Base-by-base conservation (phyloP, 2,888 invertebrate species). In the Bellardia pandia region DNA sequence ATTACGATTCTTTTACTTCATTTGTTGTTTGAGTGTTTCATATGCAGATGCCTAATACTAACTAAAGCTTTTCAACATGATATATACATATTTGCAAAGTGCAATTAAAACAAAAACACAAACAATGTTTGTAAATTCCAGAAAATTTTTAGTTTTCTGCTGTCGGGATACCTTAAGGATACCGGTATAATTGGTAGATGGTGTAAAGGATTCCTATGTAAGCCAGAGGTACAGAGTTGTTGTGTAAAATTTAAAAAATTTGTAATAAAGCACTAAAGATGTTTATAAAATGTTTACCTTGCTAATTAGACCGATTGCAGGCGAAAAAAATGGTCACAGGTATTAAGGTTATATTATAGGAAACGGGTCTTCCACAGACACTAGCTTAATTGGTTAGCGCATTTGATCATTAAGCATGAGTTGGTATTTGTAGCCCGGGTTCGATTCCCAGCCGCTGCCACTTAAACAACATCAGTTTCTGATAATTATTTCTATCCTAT, bases 101-200 rank as follows among this genome's bases (percentile, higher is more conserved):
- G 64, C 77, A 77, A 83, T 77, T 83, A 77, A 77, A 77, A 56
- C 33, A 13, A 33, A 58, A 9, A 45, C 13, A 30, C 42, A 42
- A 40, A 62, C 53, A 62, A 68, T 56, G 51, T 71, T 72, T 71
- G 62, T 37, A 76, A 76, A 83, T 42, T 71, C 37, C 23, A 62
- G 45, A 56, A 62, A 60, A 37, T 4, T n/a, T n/a, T 42, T 5
- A 75, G 40, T 68, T 37, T 64, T 56, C 48, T 71, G 45, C 83
- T 64, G 16, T n/a, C 71, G 60, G 64, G 58, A 72, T 16, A 13
- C 62, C 60, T 71, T 53, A 58, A 81, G 74, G 23, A 81, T 74
- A 58, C 13, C 3, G 45, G 13, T 45, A 11, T 45, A 45, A 45
- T 45, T 45, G 13, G 45, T 45, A 45, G 45, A 45, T 11, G 13